Conservation (phyloP, 2,888 invertebrate species). For the Frankliniella intonsa region DNA sequence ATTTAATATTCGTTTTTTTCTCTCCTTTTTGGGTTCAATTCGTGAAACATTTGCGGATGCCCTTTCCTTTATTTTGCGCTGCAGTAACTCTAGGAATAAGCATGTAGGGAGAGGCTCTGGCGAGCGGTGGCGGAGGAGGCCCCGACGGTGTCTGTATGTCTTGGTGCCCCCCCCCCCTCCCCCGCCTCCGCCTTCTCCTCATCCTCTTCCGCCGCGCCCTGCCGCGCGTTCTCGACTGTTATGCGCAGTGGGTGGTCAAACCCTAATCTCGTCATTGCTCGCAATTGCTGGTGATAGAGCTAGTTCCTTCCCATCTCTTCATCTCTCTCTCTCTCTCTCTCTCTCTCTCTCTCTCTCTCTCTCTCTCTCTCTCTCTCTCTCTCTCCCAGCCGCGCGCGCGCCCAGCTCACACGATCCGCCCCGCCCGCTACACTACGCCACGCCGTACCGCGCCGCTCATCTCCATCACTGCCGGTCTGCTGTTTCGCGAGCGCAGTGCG, state of each 20-base stretch:
- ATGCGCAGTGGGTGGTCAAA: slow-evolving; percentile 24
- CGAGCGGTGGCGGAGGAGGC: too few relatives aligned
- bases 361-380: not conserved
- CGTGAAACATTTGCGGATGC: too few relatives aligned
- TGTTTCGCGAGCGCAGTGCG: too few relatives aligned
- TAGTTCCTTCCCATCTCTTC: not conserved
- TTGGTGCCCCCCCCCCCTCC: not conserved
- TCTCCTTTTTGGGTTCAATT: too few relatives aligned
- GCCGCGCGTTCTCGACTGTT: slow-evolving; percentile 8
- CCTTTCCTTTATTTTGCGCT: too few relatives aligned
- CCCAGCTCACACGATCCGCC: not conserved
- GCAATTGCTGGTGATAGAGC: slow-evolving; percentile 26
- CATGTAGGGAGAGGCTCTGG: too few relatives aligned
- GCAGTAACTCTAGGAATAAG: too few relatives aligned
- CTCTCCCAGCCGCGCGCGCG: not conserved
- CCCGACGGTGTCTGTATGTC: too few relatives aligned
- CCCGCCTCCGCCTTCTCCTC: not conserved
- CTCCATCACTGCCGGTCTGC: too few relatives aligned
- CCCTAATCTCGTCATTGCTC: slow-evolving; percentile 22
- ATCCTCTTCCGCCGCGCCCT: not conserved
- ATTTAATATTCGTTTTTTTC: too few relatives aligned
- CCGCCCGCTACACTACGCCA: not conserved
- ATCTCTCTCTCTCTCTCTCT: not conserved
- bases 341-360: not conserved
- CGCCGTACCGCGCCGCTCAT: too few relatives aligned